Evolutionary conservation across 2,888 invertebrate genomes (phyloP).

Genomic region (Heteropelma amictum): DNA sequence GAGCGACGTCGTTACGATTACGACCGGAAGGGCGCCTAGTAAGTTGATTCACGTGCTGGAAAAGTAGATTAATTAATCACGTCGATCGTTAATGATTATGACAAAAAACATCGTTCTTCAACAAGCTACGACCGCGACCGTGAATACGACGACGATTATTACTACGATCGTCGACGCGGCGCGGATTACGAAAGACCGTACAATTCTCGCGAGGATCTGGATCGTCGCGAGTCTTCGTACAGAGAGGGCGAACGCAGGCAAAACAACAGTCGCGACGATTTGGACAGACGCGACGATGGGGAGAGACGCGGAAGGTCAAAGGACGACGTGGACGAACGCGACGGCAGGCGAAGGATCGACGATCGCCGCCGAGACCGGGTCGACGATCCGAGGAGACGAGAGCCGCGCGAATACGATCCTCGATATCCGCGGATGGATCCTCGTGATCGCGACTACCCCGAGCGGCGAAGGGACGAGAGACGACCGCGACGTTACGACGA

Average conservation of each 20-base stretch:
- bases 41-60: slow-evolving; percentile 57
- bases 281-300: slow-evolving; percentile 70
- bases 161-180: slow-evolving; percentile 72
- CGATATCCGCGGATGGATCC: slow-evolving; percentile 64
- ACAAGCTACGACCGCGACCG: slow-evolving; percentile 72
- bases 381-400: slow-evolving; percentile 68
- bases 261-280: slow-evolving; percentile 71
- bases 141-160: slow-evolving; percentile 75
- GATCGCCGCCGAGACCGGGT: slow-evolving; percentile 66
- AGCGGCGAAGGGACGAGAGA: slow-evolving; percentile 73
- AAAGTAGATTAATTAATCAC: too few relatives aligned
- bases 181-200: slow-evolving; percentile 71
- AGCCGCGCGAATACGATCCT: slow-evolving; percentile 69
- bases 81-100: neutral
- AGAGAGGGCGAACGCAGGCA: slow-evolving; percentile 72
- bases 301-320: slow-evolving; percentile 70
- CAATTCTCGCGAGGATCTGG: slow-evolving; percentile 73
- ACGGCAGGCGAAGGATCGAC: slow-evolving; percentile 66
- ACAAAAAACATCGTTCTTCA: neutral
- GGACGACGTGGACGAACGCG: slow-evolving; percentile 72
- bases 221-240: slow-evolving; percentile 70
- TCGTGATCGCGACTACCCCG: slow-evolving; percentile 68
- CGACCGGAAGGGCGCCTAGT: slow-evolving; percentile 71
- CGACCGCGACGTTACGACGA: slow-evolving; percentile 72
- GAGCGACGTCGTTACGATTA: slow-evolving; percentile 70